Evolutionary conservation across 37 sponge, comb jelly and placozoan genomes (phyloP).

Genomic region (Bolinopsis microptera): DNA sequence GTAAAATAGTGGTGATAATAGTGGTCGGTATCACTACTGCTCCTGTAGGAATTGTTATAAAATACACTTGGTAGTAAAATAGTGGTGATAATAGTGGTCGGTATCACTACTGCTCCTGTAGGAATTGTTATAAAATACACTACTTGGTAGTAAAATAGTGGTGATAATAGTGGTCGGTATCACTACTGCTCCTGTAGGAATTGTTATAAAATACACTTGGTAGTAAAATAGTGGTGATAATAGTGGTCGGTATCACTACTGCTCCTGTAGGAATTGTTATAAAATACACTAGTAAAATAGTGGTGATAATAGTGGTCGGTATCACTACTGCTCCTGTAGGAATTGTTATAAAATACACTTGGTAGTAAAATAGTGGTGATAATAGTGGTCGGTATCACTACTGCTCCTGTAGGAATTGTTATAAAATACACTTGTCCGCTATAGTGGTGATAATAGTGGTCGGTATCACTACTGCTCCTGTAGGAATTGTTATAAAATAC

Average conservation of each 20-base stretch:
- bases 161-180: neutral
- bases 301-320: neutral
- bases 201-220: too few relatives aligned
- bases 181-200: constrained; percentile 15
- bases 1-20: too few relatives aligned
- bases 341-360: too few relatives aligned
- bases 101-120: constrained; percentile 33
- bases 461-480: neutral
- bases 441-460: neutral
- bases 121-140: too few relatives aligned
- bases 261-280: neutral
- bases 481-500: too few relatives aligned
- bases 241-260: neutral
- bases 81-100: neutral
- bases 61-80: too few relatives aligned
- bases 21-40: constrained; percentile 19
- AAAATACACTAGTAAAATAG: too few relatives aligned
- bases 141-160: too few relatives aligned
- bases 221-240: too few relatives aligned
- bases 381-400: neutral
- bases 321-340: neutral
- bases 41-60: neutral
- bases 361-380: too few relatives aligned
- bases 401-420: neutral
- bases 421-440: too few relatives aligned